phyloP scores from a whole-genome alignment of 2,113 vertebrate species.

The Sisor rabdophorus region DNA sequence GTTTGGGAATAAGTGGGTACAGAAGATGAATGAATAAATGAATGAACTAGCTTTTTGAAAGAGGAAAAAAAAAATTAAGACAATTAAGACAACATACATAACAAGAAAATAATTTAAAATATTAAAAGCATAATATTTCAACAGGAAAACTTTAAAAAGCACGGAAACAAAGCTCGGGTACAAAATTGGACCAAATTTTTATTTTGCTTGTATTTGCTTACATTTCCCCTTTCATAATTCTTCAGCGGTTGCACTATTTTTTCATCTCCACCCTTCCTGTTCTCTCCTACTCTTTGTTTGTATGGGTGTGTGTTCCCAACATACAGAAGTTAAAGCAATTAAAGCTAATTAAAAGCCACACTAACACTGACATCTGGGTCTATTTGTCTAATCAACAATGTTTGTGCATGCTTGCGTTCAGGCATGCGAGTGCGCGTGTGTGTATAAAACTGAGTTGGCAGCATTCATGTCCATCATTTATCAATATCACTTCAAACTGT shows the following conservation, averaged over 20 bases:
- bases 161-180: neutral
- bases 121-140: neutral
- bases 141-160: neutral
- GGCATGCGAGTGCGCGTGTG: neutral
- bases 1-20: no score
- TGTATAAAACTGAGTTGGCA: neutral
- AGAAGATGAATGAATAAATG: no score
- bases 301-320: slow-evolving; percentile 14
- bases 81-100: neutral
- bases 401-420: neutral
- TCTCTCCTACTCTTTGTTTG: neutral
- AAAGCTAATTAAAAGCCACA: slow-evolving; percentile 13
- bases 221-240: neutral
- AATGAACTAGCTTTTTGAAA: no score
- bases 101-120: no score
- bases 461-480: neutral
- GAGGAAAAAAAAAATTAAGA: no score
- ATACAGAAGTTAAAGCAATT: slow-evolving; percentile 25
- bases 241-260: neutral
- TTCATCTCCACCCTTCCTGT: neutral
- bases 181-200: no score
- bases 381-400: neutral
- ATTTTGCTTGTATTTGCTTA: neutral
- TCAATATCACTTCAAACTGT: neutral
- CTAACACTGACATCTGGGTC: slow-evolving; percentile 30